phyloP scores from a whole-genome alignment of 2,113 vertebrate species.

The Hyaena hyaena region DNA sequence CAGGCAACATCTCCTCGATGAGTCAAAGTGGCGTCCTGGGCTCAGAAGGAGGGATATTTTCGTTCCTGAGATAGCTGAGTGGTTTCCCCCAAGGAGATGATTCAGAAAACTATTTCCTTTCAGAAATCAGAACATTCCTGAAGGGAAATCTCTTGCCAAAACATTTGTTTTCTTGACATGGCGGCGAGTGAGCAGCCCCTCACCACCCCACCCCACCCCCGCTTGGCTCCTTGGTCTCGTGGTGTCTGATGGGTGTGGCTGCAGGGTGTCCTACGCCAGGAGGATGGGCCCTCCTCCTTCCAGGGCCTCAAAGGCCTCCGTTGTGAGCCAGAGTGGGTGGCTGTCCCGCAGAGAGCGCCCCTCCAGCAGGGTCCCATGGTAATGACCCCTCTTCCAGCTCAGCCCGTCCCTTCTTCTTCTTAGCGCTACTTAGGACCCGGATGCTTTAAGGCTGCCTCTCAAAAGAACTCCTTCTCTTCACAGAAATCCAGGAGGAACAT shows the following conservation, averaged over 20 bases:
- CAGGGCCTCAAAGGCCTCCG: not conserved
- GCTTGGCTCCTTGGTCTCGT: not conserved
- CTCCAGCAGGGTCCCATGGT: not conserved
- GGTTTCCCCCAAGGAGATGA: constrained; percentile 56
- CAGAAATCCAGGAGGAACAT: not conserved
- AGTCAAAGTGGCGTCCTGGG: constrained; percentile 12
- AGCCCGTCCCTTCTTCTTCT: not conserved
- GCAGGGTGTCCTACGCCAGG: not conserved
- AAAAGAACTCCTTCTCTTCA: not conserved
- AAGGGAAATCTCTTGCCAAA: constrained; percentile 37
- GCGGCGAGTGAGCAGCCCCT: not conserved
- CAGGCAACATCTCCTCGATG: not conserved
- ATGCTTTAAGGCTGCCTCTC: not conserved
- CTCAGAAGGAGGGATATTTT: constrained; percentile 39
- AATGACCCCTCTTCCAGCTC: not conserved
- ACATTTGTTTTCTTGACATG: constrained; percentile 56
- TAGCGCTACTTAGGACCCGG: not conserved
- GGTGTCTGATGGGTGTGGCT: not conserved
- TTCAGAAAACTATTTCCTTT: constrained; percentile 64
- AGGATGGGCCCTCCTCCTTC: not conserved
- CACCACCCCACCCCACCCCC: not conserved
- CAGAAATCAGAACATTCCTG: constrained; percentile 11
- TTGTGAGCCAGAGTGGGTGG: not conserved
- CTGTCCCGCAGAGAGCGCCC: not conserved
- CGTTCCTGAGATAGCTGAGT: constrained; percentile 45